Base-by-base conservation (phyloP, 2,797 vertebrate genomes). In the Discoglossus pictus region DNA sequence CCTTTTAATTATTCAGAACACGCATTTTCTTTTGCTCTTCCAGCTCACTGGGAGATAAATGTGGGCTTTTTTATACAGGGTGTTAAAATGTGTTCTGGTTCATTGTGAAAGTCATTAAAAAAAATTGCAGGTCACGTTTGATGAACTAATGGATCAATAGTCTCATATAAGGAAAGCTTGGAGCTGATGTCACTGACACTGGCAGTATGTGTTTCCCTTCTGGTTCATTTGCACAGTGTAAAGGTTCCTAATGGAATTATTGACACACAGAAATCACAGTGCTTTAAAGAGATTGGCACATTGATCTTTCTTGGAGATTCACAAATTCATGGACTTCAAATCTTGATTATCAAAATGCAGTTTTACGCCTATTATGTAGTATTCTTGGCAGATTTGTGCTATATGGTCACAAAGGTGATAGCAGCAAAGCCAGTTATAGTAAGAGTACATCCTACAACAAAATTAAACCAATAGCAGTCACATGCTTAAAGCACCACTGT, bases 101-200 rank as follows among this genome's bases (percentile, higher is more conserved):
- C 39, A 53, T 25, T 15, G 40, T 20, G 6, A 38, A 21, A 13
- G 42, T 61, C 48, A 61, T 53, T 53, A 44, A 61, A 38, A 43
- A 34, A 60, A 27, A 54, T 35, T 23, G 34, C 34, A 21, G 48
- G 38, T 61, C 39, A 44, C 35, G 25, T 51, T 44, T 68, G 52
- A 61, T 68, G 27, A 54, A 54, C 48, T 38, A 8, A 7, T 54
- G 27, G 27, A 61, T 68, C 56, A 54, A 61, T 68, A 68, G 27
- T 38, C n/a, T 4, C 4, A 13, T 40, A 48, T 53, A 34, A 8
- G 10, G 16, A 12, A 36, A 51, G 54, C 46, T 4, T 15, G 8
- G 20, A 44, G 42, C 24, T 17, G 39, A 7, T 21, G 18, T 16
- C 46, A 46, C 20, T 24, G 27, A 51, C 25, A 15, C 3, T 18